Base-by-base conservation (phyloP, 2,797 vertebrate genomes). In the Brotogeris chrysoptera region DNA sequence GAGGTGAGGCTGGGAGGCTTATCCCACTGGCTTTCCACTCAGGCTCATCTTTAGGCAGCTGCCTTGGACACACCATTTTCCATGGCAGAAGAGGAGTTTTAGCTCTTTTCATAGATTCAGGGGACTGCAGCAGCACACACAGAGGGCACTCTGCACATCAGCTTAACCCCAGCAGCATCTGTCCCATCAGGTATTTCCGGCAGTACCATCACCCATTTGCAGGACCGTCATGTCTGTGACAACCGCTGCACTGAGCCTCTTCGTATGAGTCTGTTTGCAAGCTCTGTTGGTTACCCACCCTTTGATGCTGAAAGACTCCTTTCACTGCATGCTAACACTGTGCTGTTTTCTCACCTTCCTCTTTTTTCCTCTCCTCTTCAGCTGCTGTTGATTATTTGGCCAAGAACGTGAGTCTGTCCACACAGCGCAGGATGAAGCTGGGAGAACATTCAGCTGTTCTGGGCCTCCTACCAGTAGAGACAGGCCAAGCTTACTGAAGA, bases 361-460 rank as follows among this genome's bases (percentile, higher is more conserved):
- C 41, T 68, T 60, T 59, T 32, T 43, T 12, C 12, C 43, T 21
- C 46, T 39, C 70, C 11, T 38, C 28, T 11, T 24, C 95, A 98
- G 98, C 97, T 8, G 99, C 99, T 16, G 99, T 99, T 72, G 99
- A 99, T 97, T 99, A 99, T 96, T 96, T 99, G 98, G 98, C 99
- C 63, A 99, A 99, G 98, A 99, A 99, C 25, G 99, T 99, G 93
- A 99, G 99, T 97, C 97, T 98, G 81, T 98, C 97, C 86, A 99
- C 98, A 52, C 99, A 99, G 97, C 98, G 99, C 72, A 98, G 99
- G 97, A 99, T 99, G 99, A 99, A 99, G 98, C 98, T 99, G 2
- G 98, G 99, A 12, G 99, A 99, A 92, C 99, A 98, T 96, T 99
- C 99, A 0, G 98, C 99, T 0, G 99, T 99, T 59, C 98, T 99